Base-by-base conservation (phyloP, 2,113 vertebrate species). In the Mesoclemmys tuberculata region DNA sequence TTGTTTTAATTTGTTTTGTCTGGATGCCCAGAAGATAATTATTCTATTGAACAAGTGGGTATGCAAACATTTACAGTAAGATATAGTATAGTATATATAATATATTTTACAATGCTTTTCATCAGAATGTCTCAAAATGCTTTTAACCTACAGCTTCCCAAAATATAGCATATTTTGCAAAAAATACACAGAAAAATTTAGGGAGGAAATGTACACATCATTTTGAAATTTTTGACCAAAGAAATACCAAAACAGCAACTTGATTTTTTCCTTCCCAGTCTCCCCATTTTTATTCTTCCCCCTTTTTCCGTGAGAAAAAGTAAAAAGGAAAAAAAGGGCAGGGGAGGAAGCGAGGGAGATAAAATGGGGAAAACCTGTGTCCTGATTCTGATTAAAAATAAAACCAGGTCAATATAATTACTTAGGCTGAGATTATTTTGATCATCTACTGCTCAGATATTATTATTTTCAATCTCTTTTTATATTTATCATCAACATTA, bases 361-460 rank as follows among this genome's bases (percentile, higher is more conserved):
- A 95, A 87, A 4, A 27, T 29, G 88, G 82, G 83, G 90, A 82
- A 90, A 94, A 55, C 5, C 78, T 31, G 51, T 55, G 31, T 94
- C 90, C 74, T 90, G 49, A 58, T 68, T 68, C 24, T 88, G 61
- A 24, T 58, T 83, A 90, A 82, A 94, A 93, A 85, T 19, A 48
- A 92, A 91, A 90, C 5, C 38, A 95, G 68, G 44, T 87, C 85
- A 95, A 94, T 81, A 22, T 46, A 95, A 87, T 93, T 86, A 82
- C n/a, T 93, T 74, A 88, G 35, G 56, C 58, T 90, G 80, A 22
- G 21, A 92, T 82, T 87, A 24, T 79, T 95, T 90, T 84, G 86
- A 96, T 81, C 21, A 83, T 78, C 75, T 79, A 10, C 82, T 46
- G 41, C 52, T 92, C 38, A 41, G 58, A 79, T 8, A 61, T 26